A percentile compares a stretch with the other conserved stretches of the same genome.
These are phyloP conservation scores for Pluvianellus socialis DNA, from an alignment of 2,113 vertebrate species.

Conservation along the genomic window DNA sequence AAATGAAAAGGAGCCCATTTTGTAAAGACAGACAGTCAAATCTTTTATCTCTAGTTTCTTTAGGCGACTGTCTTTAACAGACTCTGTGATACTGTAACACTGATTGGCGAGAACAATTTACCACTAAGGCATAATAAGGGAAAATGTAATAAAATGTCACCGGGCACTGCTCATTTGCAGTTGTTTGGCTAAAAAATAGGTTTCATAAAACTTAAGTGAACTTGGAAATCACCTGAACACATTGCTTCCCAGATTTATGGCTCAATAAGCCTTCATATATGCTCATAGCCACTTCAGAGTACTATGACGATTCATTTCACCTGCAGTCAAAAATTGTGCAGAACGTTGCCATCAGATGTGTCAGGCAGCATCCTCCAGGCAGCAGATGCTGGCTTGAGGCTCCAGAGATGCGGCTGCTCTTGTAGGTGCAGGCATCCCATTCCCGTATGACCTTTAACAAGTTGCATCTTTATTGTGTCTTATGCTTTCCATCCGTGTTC, in stretches of 20 bases:
- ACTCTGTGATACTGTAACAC: slow-evolving; percentile 1
- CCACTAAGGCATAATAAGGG: slow-evolving; percentile 68
- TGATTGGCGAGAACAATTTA: slow-evolving; percentile 67
- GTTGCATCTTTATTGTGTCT: background rate
- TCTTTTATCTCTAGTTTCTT: background rate
- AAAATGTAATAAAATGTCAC: slow-evolving; percentile 70
- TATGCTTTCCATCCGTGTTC: background rate
- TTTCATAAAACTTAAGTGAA: slow-evolving; percentile 71
- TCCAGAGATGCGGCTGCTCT: rapidly evolving
- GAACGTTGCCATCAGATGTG: background rate
- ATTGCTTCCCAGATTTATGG: slow-evolving; percentile 56
- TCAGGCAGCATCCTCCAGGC: background rate
- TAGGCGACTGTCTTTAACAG: background rate
- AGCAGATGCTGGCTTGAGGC: background rate
- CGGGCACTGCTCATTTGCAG: slow-evolving; percentile 43
- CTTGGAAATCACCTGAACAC: slow-evolving; percentile 48
- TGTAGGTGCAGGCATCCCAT: background rate
- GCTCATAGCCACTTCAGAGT: slow-evolving; percentile 45
- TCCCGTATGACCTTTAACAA: background rate
- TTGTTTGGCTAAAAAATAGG: slow-evolving; percentile 74
- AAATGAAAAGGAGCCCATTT: background rate
- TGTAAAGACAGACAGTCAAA: background rate
- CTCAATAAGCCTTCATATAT: slow-evolving; percentile 61
- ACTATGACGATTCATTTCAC: background rate
- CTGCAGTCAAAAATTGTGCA: background rate